Base-by-base conservation (phyloP, 2,797 vertebrate genomes). In the Eospalax fontanierii region DNA sequence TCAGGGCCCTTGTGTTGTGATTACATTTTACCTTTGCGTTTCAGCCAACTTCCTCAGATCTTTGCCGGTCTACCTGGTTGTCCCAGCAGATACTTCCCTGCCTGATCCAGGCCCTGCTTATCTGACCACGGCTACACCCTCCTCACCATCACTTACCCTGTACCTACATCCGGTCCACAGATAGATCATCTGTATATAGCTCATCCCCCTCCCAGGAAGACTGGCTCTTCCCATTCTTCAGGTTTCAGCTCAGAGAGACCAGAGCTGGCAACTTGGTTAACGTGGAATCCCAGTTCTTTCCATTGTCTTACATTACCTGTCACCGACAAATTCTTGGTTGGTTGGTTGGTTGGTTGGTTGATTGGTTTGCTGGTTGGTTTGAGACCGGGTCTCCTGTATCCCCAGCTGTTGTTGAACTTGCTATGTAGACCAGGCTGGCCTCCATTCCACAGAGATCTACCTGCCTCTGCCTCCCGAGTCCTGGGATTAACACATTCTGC, bases 21-120 rank as follows among this genome's bases (percentile, higher is more conserved):
- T 94, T 96, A 96, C 93, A 96, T 95, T 95, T 6, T 85, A 8
- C 22, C 40, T 93, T 95, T 90, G 46, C 16, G 0, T 50, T 88
- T 22, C 33, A 75, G 74, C 54, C 38, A 65, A n/a, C n/a, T 4
- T n/a, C 46, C 46, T 35, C 0, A 66, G 90, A 89, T 87, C 89
- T 78, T 75, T 66, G 43, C 30, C 22, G 26, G 33, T 85, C 81
- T 76, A 28, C n/a, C 43, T 38, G n/a, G 4, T 63, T 38, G 57
- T 38, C 71, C 74, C 89, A 4, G 2, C 73, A 89, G 57, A 66
- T n/a, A 35, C 9, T 43, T 85, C 46, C 80, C 46, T 35, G 21
- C 28, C 46, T 21, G 1, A 19, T 63, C 35, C 66, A 50, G 43
- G 4, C 57, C 33, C 5, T 35, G 6, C 1, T 76, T 76, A 81